phyloP scores from a whole-genome alignment of 2,113 vertebrate genomes.

The Zosterops borbonicus region DNA sequence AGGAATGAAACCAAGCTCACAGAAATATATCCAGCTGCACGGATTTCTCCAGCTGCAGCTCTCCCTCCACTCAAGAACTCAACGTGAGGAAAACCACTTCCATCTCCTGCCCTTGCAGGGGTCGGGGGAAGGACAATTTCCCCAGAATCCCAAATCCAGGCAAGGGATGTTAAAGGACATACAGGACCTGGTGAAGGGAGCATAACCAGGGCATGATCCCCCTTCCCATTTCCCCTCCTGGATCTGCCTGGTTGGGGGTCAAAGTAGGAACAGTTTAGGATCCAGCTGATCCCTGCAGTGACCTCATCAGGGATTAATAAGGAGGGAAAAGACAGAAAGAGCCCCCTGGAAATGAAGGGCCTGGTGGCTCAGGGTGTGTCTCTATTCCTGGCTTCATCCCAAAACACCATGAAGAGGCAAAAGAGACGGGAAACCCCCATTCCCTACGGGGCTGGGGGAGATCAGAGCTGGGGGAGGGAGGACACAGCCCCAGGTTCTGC shows the following conservation, averaged over 20 bases:
- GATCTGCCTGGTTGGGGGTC: not conserved
- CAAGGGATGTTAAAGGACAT: not conserved
- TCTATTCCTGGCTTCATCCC: not conserved
- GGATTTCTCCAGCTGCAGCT: not conserved
- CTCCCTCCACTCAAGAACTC: not conserved
- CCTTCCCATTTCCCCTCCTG: not conserved
- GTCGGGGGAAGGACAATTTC: not conserved
- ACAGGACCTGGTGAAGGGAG: fast-evolving
- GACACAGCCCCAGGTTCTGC: not conserved
- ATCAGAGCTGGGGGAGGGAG: not conserved
- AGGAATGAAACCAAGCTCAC: not conserved
- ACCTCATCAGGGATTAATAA: not conserved
- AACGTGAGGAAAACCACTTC: not conserved
- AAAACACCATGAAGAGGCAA: fast-evolving
- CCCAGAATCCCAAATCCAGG: fast-evolving
- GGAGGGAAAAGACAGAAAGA: not conserved
- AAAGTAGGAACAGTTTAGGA: not conserved
- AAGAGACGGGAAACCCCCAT: not conserved
- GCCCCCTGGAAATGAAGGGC: not conserved
- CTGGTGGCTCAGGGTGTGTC: not conserved
- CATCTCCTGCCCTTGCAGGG: not conserved
- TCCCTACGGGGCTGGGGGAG: not conserved
- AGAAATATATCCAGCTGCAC: not conserved
- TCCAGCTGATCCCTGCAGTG: not conserved
- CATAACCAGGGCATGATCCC: fast-evolving